Evolutionary conservation across 2,888 invertebrate species (phyloP).

Genomic region (Blastobasis lacticolella): DNA sequence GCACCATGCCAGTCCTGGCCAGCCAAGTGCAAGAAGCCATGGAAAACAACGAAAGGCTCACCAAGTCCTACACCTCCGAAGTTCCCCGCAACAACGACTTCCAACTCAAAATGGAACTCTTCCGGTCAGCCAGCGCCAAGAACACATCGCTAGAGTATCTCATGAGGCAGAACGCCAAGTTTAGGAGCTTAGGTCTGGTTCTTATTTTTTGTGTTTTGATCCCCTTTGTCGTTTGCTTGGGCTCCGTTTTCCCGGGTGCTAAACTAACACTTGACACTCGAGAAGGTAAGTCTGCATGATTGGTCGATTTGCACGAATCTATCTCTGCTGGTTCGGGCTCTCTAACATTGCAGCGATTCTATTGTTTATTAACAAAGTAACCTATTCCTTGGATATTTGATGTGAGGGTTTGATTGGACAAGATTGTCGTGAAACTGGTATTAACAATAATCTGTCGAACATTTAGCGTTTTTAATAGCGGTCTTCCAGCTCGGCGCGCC

Average conservation of each 20-base stretch:
- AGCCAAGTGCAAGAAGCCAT: slow-evolving; percentile 80
- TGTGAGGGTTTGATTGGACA: no score
- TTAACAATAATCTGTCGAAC: no score
- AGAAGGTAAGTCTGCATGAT: slow-evolving; percentile 30
- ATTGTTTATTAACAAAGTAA: no score
- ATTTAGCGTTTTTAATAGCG: no score
- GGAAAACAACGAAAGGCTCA: slow-evolving; percentile 72
- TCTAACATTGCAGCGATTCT: no score
- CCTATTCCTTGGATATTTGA: no score
- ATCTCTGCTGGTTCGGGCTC: no score
- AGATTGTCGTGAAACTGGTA: no score
- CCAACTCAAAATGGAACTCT: slow-evolving; percentile 66
- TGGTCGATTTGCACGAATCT: slow-evolving; percentile 21
- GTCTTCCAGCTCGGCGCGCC: no score
- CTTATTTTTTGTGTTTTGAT: slow-evolving; percentile 22
- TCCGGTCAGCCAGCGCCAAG: slow-evolving; percentile 66
- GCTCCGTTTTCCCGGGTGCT: slow-evolving; percentile 28
- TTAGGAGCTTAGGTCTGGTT: slow-evolving; percentile 71
- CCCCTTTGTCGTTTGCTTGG: slow-evolving; percentile 23
- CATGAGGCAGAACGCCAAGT: slow-evolving; percentile 67
- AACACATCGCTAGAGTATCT: slow-evolving; percentile 66
- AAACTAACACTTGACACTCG: slow-evolving; percentile 27
- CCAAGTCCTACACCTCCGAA: slow-evolving; percentile 61
- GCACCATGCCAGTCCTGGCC: slow-evolving; percentile 82
- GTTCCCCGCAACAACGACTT: slow-evolving; percentile 59